phyloP scores from a whole-genome alignment of 2,797 vertebrate species.

The Gambelia wislizenii region DNA sequence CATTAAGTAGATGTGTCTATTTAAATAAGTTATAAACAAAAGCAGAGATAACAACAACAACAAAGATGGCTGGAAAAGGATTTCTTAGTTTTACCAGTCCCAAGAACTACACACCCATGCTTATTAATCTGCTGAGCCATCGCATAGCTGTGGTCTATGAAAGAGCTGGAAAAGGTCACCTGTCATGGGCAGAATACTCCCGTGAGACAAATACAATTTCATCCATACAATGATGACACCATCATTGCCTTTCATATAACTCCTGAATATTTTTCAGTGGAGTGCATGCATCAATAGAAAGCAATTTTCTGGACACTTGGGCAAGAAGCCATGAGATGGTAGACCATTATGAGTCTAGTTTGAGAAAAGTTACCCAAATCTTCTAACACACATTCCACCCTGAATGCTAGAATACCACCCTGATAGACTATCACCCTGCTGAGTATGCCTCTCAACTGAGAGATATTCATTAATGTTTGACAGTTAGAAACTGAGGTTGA shows the following conservation, averaged over 20 bases:
- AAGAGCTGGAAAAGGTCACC: neutral
- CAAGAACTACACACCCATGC: neutral
- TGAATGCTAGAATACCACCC: no score
- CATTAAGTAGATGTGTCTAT: neutral
- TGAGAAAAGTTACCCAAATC: neutral
- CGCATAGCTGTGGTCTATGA: neutral
- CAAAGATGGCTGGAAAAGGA: neutral
- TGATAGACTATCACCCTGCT: no score
- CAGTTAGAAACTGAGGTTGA: no score
- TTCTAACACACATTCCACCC: neutral
- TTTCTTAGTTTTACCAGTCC: neutral
- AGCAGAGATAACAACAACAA: neutral
- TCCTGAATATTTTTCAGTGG: neutral
- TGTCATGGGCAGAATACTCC: neutral
- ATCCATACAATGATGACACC: neutral
- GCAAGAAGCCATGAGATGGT: neutral
- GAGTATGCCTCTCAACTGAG: neutral
- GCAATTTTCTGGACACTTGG: neutral
- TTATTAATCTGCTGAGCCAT: neutral
- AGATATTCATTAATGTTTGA: neutral
- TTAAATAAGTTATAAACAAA: neutral
- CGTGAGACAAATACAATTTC: neutral
- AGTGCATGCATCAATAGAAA: neutral
- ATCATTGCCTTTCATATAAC: neutral
- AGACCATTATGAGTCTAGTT: neutral